Evolutionary conservation across 2,113 vertebrate genomes (phyloP).

Genomic region (Oophaga pumilio): DNA sequence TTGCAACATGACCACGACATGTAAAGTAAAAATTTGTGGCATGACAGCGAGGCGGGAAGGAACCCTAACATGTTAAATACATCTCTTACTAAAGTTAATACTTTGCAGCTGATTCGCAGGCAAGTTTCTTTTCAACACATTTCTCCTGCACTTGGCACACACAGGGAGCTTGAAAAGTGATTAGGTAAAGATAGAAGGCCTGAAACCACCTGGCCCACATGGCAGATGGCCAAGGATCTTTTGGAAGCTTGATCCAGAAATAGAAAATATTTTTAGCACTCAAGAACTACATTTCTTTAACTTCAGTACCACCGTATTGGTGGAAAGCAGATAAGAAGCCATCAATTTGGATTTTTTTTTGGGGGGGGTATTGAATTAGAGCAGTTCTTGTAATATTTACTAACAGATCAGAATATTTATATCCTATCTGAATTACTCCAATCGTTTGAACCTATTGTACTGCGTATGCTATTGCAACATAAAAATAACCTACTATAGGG

Average conservation of each 20-base stretch:
- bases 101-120: background rate
- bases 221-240: constrained; percentile 1
- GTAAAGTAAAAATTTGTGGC: too few species aligned
- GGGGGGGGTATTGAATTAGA: background rate
- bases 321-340: constrained; percentile 19
- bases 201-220: constrained; percentile 38
- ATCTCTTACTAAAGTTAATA: background rate
- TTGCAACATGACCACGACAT: too few species aligned
- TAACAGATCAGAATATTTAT: too few species aligned
- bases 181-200: constrained; percentile 42
- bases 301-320: background rate
- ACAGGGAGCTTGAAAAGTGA: constrained; percentile 21
- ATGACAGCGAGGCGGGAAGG: too few species aligned
- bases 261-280: constrained; percentile 28
- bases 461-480: too few species aligned
- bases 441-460: too few species aligned
- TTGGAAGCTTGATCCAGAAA: constrained; percentile 29
- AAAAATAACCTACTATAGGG: too few species aligned
- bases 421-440: too few species aligned
- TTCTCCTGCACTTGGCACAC: background rate
- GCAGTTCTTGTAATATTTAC: background rate
- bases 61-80: background rate
- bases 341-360: background rate
- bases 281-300: constrained; percentile 28
- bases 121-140: constrained; percentile 5